Evolutionary conservation across 2,797 vertebrate genomes (phyloP).

Genomic region (Schizothorax lantsangensis): DNA sequence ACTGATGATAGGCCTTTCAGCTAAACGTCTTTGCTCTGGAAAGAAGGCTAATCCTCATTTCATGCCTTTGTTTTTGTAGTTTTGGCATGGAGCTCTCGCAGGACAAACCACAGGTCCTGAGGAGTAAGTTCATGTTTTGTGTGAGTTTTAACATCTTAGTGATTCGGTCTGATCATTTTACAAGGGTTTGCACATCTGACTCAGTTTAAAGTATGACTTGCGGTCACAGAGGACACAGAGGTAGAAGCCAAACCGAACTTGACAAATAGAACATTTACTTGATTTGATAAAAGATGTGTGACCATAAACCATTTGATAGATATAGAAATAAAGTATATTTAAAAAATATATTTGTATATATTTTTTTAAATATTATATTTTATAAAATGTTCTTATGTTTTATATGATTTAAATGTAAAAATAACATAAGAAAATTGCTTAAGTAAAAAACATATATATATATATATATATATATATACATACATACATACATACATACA

Average conservation of each 20-base stretch:
- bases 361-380: neutral
- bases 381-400: neutral
- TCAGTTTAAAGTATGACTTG: neutral
- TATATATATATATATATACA: too few relatives aligned
- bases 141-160: constrained; percentile 4
- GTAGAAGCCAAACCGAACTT: neutral
- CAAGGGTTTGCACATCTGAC: neutral
- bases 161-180: neutral
- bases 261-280: neutral
- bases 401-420: neutral
- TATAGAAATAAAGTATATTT: neutral
- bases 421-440: neutral
- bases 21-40: neutral
- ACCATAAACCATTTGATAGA: neutral
- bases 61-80: constrained; percentile 73
- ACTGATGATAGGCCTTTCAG: neutral
- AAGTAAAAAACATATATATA: too few relatives aligned
- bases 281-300: neutral
- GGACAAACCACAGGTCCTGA: constrained; percentile 89
- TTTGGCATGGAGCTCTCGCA: constrained; percentile 90
- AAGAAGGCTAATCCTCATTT: neutral
- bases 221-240: too few relatives aligned
- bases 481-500: too few relatives aligned
- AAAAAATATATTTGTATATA: neutral
- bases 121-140: constrained; percentile 83